Percentiles rank a stretch among this genome's conserved stretches.
phyloP scores from a whole-genome alignment of 2,797 vertebrate species.

The Capromys pilorides region DNA sequence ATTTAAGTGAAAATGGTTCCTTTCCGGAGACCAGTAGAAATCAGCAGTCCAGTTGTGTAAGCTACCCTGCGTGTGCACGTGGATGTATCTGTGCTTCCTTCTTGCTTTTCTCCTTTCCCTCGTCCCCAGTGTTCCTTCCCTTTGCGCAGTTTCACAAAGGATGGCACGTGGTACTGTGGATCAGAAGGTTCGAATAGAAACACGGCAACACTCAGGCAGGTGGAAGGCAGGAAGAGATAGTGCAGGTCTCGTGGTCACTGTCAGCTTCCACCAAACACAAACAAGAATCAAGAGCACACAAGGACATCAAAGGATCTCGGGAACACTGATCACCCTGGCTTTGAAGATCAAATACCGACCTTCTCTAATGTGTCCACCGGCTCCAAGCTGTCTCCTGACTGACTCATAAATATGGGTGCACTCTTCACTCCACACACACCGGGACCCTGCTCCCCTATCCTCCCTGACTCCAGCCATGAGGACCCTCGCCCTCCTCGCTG shows the following conservation, averaged over 20 bases:
- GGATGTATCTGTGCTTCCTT: too few species aligned
- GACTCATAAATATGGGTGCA: neutral
- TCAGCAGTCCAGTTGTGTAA: too few species aligned
- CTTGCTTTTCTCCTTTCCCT: too few species aligned
- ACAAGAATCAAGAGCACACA: neutral
- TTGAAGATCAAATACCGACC: fast-evolving
- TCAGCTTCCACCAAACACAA: neutral
- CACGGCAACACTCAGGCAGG: neutral
- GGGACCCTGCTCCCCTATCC: neutral
- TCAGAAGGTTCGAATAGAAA: neutral
- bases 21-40: too few species aligned
- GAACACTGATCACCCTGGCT: fast-evolving
- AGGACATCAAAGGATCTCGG: neutral
- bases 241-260: too few species aligned
- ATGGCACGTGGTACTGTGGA: too few species aligned
- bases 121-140: too few species aligned
- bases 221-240: neutral
- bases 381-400: neutral
- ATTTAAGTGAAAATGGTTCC: too few species aligned
- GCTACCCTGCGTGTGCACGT: too few species aligned
- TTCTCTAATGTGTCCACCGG: fast-evolving
- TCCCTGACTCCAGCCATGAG: too few species aligned
- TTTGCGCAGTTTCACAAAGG: too few species aligned
- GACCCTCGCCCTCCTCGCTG: too few species aligned
- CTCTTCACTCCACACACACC: neutral